Percentiles rank a stretch among this genome's conserved stretches.
phyloP scores from a whole-genome alignment of 1,140 invertebrate genomes.

The Drosophila yakuba region DNA sequence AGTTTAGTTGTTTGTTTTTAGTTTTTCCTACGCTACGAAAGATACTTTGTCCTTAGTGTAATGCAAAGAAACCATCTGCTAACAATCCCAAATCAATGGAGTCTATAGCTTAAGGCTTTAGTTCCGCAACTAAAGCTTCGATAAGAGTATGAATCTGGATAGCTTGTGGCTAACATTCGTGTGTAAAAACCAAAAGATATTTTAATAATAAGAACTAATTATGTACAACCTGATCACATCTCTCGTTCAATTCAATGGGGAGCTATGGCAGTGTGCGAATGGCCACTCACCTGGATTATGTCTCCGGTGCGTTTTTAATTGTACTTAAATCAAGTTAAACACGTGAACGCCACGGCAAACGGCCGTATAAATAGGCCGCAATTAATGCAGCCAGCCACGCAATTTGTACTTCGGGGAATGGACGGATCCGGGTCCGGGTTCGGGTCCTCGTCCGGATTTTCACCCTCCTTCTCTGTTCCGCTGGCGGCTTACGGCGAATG shows the following conservation, averaged over 20 bases:
- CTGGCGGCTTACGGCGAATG: conserved; percentile 59
- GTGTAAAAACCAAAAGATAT: conserved; percentile 72
- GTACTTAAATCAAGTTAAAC: conserved; percentile 46
- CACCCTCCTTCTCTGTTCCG: neutral
- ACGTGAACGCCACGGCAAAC: conserved; percentile 26
- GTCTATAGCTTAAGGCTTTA: conserved; percentile 74
- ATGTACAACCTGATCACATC: conserved; percentile 3
- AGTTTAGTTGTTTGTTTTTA: neutral
- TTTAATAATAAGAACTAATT: conserved; percentile 55
- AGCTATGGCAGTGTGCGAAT: neutral
- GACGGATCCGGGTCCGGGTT: neutral
- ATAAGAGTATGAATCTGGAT: conserved; percentile 45
- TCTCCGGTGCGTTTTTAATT: conserved; percentile 36
- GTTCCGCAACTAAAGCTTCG: conserved; percentile 51
- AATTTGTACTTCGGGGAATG: conserved; percentile 56
- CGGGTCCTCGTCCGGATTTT: neutral
- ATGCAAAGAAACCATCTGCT: conserved; percentile 46
- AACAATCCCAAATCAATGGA: conserved; percentile 59
- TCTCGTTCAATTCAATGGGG: neutral
- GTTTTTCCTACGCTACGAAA: conserved; percentile 17
- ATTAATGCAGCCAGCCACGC: conserved; percentile 57
- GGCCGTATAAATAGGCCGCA: conserved; percentile 52
- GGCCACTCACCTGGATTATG: conserved; percentile 2
- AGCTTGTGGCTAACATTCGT: conserved; percentile 36
- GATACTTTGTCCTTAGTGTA: conserved; percentile 2